These are phyloP conservation scores for Acipenser transmontanus DNA, from an alignment of 2,797 vertebrate genomes.

Conservation along the genomic window DNA sequence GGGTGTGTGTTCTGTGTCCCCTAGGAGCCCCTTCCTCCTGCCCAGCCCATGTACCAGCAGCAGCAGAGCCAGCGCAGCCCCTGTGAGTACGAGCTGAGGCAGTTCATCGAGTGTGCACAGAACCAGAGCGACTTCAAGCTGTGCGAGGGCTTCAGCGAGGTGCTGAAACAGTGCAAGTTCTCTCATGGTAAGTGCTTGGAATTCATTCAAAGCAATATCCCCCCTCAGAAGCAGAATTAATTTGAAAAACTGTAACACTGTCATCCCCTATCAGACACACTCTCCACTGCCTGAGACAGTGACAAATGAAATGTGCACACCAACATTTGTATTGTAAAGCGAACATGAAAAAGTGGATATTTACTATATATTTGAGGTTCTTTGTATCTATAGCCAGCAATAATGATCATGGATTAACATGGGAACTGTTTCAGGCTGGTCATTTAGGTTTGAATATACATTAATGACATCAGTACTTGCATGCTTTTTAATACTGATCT, in stretches of 20 bases:
- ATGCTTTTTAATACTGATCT: too few relatives aligned
- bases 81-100: constrained; percentile 82
- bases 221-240: too few relatives aligned
- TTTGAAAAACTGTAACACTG: too few relatives aligned
- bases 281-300: constrained; percentile 32
- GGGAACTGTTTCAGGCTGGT: too few relatives aligned
- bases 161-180: constrained; percentile 85
- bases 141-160: constrained; percentile 88
- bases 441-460: too few relatives aligned
- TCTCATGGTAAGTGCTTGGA: constrained; percentile 67
- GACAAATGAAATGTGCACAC: constrained; percentile 13
- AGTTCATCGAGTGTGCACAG: constrained; percentile 89
- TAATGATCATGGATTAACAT: too few relatives aligned
- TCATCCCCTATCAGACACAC: not conserved
- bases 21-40: constrained; percentile 68
- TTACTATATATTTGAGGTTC: not conserved
- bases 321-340: constrained; percentile 11
- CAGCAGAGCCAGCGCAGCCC: constrained; percentile 55
- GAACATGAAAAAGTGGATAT: constrained; percentile 20
- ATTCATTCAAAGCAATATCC: too few relatives aligned
- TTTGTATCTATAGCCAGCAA: too few relatives aligned
- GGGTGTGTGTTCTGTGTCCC: constrained; percentile 11
- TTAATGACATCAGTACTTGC: too few relatives aligned
- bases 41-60: constrained; percentile 53
- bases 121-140: constrained; percentile 84